Base-by-base conservation (phyloP, 1,140 invertebrate species). In the Drosophila novamexicana region DNA sequence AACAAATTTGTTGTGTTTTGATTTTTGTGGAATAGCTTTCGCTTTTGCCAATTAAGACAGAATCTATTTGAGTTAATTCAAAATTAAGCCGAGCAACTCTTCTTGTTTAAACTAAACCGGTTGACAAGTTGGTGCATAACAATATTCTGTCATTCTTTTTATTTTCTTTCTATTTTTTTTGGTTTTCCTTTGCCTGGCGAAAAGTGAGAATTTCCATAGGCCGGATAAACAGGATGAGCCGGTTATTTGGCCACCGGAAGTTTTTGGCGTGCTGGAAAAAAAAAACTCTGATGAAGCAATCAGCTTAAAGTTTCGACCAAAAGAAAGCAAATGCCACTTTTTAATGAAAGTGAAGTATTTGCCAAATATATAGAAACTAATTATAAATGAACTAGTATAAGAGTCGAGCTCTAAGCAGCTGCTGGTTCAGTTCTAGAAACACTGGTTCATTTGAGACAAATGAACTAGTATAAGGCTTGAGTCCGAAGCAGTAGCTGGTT, bases 141-240 rank as follows among this genome's bases (percentile, higher is more conserved):
- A 65, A 62, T 68, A 62, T 75, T 63, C 66, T 45, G 47, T 59
- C 57, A 36, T 47, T 63, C 42, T 53, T 50, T 22, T 69, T 56
- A 47, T 63, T 72, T 44, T 16, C 22, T 52, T 45, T 62, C 56
- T 22, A 64, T 54, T 74, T 65, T 56, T 59, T 14, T n/a, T 39
- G 22, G n/a, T 52, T 70, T 64, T 69, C 56, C 71, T 79, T 64
- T 67, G 49, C 61, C 50, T 79, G 53, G 79, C 76, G 71, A 85
- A 85, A 85, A 85, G 82, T 85, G 82, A 85, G 82, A 85, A 85
- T 82, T 86, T 85, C 81, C 74, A 71, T 71, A 42, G 44, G 54
- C 50, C 42, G 47, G 50, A 57, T 65, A 29, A 85, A 85, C 82
- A 85, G 83, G 82, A 85, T 68, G 66, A 73, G 83, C 82, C 72